Evolutionary conservation across 2,888 invertebrate genomes (phyloP).

Genomic region (Ophioninae sp.): DNA sequence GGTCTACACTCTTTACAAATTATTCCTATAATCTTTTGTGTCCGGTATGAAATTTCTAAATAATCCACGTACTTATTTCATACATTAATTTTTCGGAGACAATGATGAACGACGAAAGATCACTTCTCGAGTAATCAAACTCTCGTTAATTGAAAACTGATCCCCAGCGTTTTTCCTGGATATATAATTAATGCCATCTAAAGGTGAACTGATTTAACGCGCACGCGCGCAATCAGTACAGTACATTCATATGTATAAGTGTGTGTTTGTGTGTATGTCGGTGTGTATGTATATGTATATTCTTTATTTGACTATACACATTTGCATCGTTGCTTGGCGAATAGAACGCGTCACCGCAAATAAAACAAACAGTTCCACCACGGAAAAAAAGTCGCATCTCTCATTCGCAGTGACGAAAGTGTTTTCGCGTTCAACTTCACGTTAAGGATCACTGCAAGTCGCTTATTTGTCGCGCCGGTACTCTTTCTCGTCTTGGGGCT

Average conservation of each 20-base stretch:
- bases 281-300: conserved; percentile 40
- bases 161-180: conserved; percentile 38
- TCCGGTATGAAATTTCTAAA: conserved; percentile 57
- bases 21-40: conserved; percentile 43
- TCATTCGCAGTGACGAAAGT: conserved; percentile 21
- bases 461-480: conserved; percentile 74
- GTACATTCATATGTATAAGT: background rate
- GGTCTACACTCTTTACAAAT: conserved; percentile 49
- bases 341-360: conserved; percentile 34
- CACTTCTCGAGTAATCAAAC: conserved; percentile 35
- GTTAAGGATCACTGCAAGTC: conserved; percentile 7
- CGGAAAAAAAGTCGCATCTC: conserved; percentile 6
- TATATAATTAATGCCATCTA: conserved; percentile 58
- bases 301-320: conserved; percentile 59
- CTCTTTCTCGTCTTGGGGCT: conserved; percentile 75
- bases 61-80: conserved; percentile 45
- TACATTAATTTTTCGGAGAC: conserved; percentile 19
- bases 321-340: conserved; percentile 61
- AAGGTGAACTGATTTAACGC: conserved; percentile 50
- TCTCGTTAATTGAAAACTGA: conserved; percentile 33
- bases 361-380: conserved; percentile 16
- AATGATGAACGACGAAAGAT: conserved; percentile 27
- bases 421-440: conserved; percentile 16
- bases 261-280: background rate
- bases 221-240: background rate